Conservation (phyloP, 2,888 invertebrate genomes). For the Drosophila histrio region DNA sequence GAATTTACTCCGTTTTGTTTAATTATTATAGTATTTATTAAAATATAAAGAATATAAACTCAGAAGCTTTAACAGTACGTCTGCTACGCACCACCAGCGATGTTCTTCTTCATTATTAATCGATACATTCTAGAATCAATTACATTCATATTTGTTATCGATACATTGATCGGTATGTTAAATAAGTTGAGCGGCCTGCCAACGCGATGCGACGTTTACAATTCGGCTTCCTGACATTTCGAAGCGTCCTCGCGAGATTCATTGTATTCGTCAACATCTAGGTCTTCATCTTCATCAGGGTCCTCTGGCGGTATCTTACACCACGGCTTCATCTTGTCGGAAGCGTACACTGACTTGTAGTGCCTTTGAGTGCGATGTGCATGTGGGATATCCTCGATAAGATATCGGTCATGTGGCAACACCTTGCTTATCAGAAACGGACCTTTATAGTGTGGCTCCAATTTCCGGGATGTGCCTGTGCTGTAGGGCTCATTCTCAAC, state of each 20-base stretch:
- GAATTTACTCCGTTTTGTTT: too few species aligned
- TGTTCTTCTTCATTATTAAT: too few species aligned
- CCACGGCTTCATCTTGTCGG: constrained; percentile 4
- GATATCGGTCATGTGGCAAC: constrained; percentile 12
- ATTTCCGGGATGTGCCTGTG: constrained; percentile 13
- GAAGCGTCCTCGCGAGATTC: background rate
- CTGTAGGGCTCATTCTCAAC: constrained; percentile 21
- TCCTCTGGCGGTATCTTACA: background rate
- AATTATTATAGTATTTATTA: too few species aligned
- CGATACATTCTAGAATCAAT: too few species aligned
- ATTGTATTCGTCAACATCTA: background rate
- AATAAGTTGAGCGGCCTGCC: too few species aligned
- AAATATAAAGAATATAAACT: too few species aligned
- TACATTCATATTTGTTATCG: too few species aligned
- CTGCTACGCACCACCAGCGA: too few species aligned
- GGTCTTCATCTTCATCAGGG: background rate
- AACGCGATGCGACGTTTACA: background rate
- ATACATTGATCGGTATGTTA: too few species aligned
- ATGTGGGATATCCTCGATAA: constrained; percentile 10
- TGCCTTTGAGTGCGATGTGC: constrained; percentile 1
- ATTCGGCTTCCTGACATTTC: background rate
- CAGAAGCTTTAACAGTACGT: too few species aligned
- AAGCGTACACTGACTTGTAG: background rate
- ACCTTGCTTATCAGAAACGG: constrained; percentile 11
- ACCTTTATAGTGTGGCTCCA: constrained; percentile 23